Base-by-base conservation (phyloP, 2,113 vertebrate genomes). In the Planiliza haematocheilus region DNA sequence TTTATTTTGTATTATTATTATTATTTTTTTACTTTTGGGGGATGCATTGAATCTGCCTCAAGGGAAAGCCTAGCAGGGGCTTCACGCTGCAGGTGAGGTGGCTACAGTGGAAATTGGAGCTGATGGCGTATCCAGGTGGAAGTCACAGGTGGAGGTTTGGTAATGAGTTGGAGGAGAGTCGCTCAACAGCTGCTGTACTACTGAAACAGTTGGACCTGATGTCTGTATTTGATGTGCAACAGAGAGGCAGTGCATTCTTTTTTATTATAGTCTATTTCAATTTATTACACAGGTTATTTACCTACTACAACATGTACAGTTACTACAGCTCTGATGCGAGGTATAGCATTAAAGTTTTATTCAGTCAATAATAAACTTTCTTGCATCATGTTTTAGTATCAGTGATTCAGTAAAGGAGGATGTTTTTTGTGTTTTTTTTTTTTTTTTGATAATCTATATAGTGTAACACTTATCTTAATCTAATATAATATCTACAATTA, bases 131-230 rank as follows among this genome's bases (percentile, higher is more conserved):
- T 87, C 81, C 86, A 91, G 90, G 83, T 91, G 86, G 87, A 88
- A 89, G 82, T 80, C 79, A 85, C 86, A 87, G 83, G 86, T 88
- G 83, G 84, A 91, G 81, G 63, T 87, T 87, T 84, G 78, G 68
- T 91, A 91, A 91, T 88, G 84, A 90, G 86, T 82, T 83, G 85
- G 74, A 79, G 71, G 79, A 86, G 55, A 82, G 59, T 77, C 67
- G 51, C 75, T 86, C 69, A 86, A 61, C 91, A 92, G 89, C 86
- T 92, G 91, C 73, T 87, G 41, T 71, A 38, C 53, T 74, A 60
- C 81, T 61, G 67, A 70, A 82, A 65, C 82, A 50, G 66, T 57
- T 71, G 74, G 80, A 77, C 79, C 73, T 74, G 82, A 79, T 74
- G 78, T 75, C 80, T 88, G 82, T 12, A 55, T 86, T 74, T 81